Percentiles rank a stretch among this genome's conserved stretches.
Evolutionary conservation across 2,888 invertebrate genomes (phyloP).

Genomic region (Cerceris ruficornis): DNA sequence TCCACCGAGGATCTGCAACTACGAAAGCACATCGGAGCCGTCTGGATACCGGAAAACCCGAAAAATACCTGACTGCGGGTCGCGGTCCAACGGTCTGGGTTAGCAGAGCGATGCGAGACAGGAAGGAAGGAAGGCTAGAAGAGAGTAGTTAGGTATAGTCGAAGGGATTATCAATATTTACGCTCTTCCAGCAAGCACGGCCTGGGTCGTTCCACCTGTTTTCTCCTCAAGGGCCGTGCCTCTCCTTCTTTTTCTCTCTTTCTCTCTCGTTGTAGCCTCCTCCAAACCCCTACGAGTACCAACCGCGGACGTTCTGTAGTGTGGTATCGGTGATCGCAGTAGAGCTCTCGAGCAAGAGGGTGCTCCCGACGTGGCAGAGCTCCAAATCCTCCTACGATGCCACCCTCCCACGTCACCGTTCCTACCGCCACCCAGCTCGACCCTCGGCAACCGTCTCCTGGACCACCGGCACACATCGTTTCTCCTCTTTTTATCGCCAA

Average conservation of each 20-base stretch:
- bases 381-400: slow-evolving; percentile 77
- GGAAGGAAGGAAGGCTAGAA: slow-evolving; percentile 21
- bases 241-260: slow-evolving; percentile 26
- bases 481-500: slow-evolving; percentile 50
- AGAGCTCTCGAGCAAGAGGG: slow-evolving; percentile 79
- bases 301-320: slow-evolving; percentile 74
- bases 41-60: too few species aligned
- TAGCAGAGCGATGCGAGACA: slow-evolving; percentile 1
- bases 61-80: too few species aligned
- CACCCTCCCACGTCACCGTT: slow-evolving; percentile 57
- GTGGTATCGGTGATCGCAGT: slow-evolving; percentile 81
- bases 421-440: slow-evolving; percentile 5
- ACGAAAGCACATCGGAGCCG: too few species aligned
- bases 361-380: slow-evolving; percentile 79
- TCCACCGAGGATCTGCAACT: too few species aligned
- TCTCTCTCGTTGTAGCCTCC: slow-evolving; percentile 51
- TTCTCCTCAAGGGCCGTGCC: slow-evolving; percentile 65
- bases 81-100: neutral
- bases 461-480: slow-evolving; percentile 47
- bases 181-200: slow-evolving; percentile 66
- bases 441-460: slow-evolving; percentile 24
- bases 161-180: slow-evolving; percentile 80
- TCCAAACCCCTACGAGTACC: slow-evolving; percentile 70
- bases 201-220: slow-evolving; percentile 76
- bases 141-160: slow-evolving; percentile 60